Percentiles rank a stretch among this genome's conserved stretches.
These are phyloP conservation scores for Drosophila helvetica DNA, from an alignment of 2,888 invertebrate genomes.

Conservation along the genomic window DNA sequence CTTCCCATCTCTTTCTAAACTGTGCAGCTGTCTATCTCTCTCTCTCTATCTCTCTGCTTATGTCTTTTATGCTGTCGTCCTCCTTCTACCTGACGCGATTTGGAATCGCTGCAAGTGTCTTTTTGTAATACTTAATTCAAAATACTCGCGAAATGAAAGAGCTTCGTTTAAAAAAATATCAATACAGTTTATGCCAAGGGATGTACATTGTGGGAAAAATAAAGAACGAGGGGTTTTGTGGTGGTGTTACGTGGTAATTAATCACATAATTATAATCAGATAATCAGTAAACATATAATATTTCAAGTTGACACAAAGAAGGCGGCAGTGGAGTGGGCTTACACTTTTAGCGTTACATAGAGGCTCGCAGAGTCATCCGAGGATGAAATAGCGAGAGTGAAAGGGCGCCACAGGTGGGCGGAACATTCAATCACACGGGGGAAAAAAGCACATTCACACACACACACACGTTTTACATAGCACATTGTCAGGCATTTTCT, in stretches of 20 bases:
- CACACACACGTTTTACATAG: not conserved
- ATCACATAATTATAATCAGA: not conserved
- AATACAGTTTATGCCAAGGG: slow-evolving; percentile 26
- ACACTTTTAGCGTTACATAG: too few species aligned
- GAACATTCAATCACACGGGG: not conserved
- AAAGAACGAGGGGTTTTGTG: not conserved
- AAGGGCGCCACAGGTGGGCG: too few species aligned
- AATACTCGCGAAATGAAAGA: slow-evolving; percentile 41
- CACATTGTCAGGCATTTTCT: not conserved
- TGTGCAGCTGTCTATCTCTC: slow-evolving; percentile 13
- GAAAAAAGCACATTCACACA: not conserved
- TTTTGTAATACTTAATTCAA: slow-evolving; percentile 36
- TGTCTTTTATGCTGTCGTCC: not conserved
- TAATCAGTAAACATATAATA: not conserved
- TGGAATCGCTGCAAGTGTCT: slow-evolving; percentile 27
- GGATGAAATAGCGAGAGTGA: not conserved
- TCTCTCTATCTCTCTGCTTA: slow-evolving; percentile 8
- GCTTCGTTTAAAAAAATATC: slow-evolving; percentile 59
- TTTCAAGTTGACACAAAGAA: not conserved
- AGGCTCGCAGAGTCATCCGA: not conserved
- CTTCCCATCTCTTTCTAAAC: slow-evolving; percentile 4
- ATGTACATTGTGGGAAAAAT: not conserved
- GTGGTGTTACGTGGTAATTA: not conserved
- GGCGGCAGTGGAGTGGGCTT: not conserved
- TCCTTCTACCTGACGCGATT: slow-evolving; percentile 15